Conservation (phyloP, 2,113 vertebrate genomes). For the Oncorhynchus clarkii region DNA sequence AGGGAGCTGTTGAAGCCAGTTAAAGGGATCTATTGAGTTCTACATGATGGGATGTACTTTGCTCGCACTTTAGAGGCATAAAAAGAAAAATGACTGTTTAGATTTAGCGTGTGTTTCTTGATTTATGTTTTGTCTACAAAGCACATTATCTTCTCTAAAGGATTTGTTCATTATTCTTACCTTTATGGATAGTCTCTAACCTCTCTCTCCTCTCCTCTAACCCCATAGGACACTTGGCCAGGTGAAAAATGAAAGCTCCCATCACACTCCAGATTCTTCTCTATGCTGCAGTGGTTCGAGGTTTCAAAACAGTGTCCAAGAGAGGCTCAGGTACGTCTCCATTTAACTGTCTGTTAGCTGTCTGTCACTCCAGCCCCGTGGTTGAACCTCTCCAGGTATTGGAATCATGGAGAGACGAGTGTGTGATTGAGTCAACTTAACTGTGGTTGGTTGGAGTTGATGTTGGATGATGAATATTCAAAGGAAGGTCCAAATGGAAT, state of each 20-base stretch:
- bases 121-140: background rate
- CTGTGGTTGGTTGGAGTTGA: background rate
- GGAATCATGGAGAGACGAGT: background rate
- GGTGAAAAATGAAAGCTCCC: constrained; percentile 90
- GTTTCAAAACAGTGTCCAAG: constrained; percentile 95
- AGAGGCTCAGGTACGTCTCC: constrained; percentile 91
- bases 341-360: background rate
- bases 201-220: constrained; percentile 22
- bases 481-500: background rate
- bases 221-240: constrained; percentile 70
- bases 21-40: background rate
- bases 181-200: background rate
- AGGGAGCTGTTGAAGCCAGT: background rate
- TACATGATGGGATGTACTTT: background rate
- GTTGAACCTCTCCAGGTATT: background rate
- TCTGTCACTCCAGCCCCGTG: background rate
- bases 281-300: constrained; percentile 86
- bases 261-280: constrained; percentile 91
- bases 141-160: background rate
- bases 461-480: too few species aligned
- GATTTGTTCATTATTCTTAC: background rate
- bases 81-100: background rate
- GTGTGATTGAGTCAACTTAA: background rate
- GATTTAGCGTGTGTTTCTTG: background rate
- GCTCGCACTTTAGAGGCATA: background rate